A percentile compares a stretch with the other conserved stretches of the same genome.
Conservation (phyloP, 2,888 invertebrate genomes). For the Rhingia campestris region DNA sequence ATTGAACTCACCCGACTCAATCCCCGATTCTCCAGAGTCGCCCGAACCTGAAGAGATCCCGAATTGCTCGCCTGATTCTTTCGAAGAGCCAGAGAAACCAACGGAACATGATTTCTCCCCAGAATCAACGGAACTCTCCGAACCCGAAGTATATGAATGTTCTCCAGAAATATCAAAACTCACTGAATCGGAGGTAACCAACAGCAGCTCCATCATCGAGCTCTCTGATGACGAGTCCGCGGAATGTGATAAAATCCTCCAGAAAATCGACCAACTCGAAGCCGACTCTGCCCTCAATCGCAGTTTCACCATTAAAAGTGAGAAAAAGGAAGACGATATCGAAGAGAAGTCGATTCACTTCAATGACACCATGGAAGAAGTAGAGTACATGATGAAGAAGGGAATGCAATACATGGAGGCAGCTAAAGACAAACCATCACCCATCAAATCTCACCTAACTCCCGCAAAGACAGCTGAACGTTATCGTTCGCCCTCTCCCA, state of each 20-base stretch:
- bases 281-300: slow-evolving; percentile 30
- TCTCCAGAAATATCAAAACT: slow-evolving; percentile 39
- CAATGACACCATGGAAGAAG: slow-evolving; percentile 83
- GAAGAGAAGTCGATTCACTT: slow-evolving; percentile 78
- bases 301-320: slow-evolving; percentile 50
- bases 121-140: neutral
- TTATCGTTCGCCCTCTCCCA: slow-evolving; percentile 65
- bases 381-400: slow-evolving; percentile 82
- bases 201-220: slow-evolving; percentile 61
- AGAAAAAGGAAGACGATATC: slow-evolving; percentile 34
- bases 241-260: slow-evolving; percentile 35
- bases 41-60: slow-evolving; percentile 10
- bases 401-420: slow-evolving; percentile 80
- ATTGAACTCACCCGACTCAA: neutral
- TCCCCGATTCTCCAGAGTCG: slow-evolving; percentile 2
- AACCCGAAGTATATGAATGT: slow-evolving; percentile 27
- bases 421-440: slow-evolving; percentile 59
- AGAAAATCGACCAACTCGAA: slow-evolving; percentile 32
- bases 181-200: slow-evolving; percentile 5
- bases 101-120: neutral
- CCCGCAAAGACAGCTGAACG: slow-evolving; percentile 72
- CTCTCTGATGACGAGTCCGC: slow-evolving; percentile 75
- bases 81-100: neutral
- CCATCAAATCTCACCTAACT: slow-evolving; percentile 45
- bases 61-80: neutral